A percentile compares a stretch with the other conserved stretches of the same genome.
phyloP scores from a whole-genome alignment of 2,797 vertebrate genomes.

The Strix occidentalis region DNA sequence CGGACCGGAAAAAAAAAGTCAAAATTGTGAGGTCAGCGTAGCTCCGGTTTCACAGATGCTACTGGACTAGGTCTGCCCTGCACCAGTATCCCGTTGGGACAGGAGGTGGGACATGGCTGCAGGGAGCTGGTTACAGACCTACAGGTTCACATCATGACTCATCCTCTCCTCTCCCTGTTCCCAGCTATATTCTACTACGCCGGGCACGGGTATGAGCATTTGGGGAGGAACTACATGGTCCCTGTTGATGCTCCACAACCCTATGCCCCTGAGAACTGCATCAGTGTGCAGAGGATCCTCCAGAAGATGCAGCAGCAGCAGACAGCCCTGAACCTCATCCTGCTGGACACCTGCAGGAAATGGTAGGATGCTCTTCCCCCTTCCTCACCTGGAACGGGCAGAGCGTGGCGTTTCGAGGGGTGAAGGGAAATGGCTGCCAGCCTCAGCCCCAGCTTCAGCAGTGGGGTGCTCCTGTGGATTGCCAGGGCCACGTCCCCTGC shows the following conservation, averaged over 20 bases:
- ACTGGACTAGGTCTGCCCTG: background rate
- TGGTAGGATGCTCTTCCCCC: conserved; percentile 75
- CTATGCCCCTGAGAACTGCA: conserved; percentile 83
- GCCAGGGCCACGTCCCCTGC: fast-evolving
- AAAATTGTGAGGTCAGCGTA: fast-evolving
- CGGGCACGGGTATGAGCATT: conserved; percentile 86
- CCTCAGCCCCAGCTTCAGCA: background rate
- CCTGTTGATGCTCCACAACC: conserved; percentile 87
- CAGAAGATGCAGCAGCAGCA: conserved; percentile 82
- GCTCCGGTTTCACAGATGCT: background rate
- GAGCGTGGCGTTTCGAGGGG: fast-evolving
- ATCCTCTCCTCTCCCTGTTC: background rate
- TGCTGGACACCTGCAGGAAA: conserved; percentile 90
- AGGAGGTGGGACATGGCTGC: fast-evolving
- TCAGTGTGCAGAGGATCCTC: conserved; percentile 88
- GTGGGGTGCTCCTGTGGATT: background rate
- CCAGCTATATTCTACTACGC: conserved; percentile 91
- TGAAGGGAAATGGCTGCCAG: background rate
- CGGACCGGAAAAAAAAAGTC: background rate
- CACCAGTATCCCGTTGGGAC: background rate
- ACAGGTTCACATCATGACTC: background rate
- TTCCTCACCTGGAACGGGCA: background rate
- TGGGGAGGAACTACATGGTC: conserved; percentile 89
- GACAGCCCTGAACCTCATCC: conserved; percentile 83
- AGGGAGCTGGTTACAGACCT: background rate